These are phyloP conservation scores for Tetraneura akinire DNA, from an alignment of 1,140 invertebrate species.

Conservation along the genomic window DNA sequence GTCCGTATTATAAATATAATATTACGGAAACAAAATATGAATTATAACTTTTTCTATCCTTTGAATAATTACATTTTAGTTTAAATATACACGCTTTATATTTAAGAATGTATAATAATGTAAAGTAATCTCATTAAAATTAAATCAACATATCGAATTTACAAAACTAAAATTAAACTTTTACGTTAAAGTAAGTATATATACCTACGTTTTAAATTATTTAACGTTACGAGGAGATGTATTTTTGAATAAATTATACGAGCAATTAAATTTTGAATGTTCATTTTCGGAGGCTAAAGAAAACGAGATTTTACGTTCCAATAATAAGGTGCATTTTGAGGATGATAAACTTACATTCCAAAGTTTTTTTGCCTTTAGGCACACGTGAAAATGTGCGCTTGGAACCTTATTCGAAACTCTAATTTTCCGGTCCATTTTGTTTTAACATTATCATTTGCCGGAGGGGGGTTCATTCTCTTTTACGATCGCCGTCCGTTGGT, in stretches of 20 bases:
- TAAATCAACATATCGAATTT: conserved; percentile 1
- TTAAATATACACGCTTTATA: conserved; percentile 13
- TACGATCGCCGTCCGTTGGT: conserved; percentile 45
- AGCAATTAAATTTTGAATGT: not conserved
- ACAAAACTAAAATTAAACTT: conserved; percentile 3
- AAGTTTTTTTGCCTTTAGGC: conserved; percentile 20
- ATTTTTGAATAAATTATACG: conserved; percentile 4
- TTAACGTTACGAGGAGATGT: not conserved
- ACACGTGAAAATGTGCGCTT: conserved; percentile 14
- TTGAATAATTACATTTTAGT: conserved; percentile 1
- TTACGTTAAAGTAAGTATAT: not conserved
- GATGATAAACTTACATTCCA: not conserved
- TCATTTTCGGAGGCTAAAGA: not conserved
- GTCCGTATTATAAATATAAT: not conserved
- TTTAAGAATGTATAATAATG: conserved; percentile 10
- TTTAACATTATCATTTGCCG: conserved; percentile 40
- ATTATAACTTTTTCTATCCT: too few relatives aligned
- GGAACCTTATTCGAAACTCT: conserved; percentile 16
- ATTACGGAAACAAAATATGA: not conserved
- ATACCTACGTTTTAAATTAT: not conserved
- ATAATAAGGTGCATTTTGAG: not conserved
- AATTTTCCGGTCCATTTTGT: conserved; percentile 51
- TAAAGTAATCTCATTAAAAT: conserved; percentile 35
- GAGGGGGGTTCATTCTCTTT: conserved; percentile 31
- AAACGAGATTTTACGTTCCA: not conserved